Percentiles rank a stretch among this genome's conserved stretches.
Evolutionary conservation across 1,140 invertebrate species (phyloP).

Genomic region (Monomorium pharaonis): DNA sequence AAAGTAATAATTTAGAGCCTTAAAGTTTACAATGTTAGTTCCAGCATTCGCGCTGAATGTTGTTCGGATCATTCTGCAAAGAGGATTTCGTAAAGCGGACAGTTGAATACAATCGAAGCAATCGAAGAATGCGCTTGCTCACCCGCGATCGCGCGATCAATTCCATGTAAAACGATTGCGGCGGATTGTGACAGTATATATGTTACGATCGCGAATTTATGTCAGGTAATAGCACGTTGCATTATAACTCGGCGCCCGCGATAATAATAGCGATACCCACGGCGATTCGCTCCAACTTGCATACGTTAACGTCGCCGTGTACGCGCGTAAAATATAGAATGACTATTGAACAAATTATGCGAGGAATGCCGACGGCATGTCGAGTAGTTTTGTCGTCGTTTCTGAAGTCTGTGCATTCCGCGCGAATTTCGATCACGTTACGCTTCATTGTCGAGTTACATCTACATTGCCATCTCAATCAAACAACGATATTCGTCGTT

Average conservation of each 20-base stretch:
- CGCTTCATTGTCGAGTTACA: background rate
- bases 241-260: conserved; percentile 37
- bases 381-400: conserved; percentile 24
- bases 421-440: conserved; percentile 10
- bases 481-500: background rate
- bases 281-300: conserved; percentile 13
- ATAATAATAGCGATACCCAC: conserved; percentile 55
- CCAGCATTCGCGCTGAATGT: background rate
- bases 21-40: background rate
- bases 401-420: conserved; percentile 41
- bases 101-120: conserved; percentile 26
- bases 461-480: background rate
- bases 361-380: conserved; percentile 33
- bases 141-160: conserved; percentile 32
- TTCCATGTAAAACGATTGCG: conserved; percentile 43
- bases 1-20: background rate
- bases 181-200: conserved; percentile 21
- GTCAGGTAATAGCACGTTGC: conserved; percentile 52
- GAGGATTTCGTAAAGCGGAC: conserved; percentile 29
- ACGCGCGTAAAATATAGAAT: conserved; percentile 49
- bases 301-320: conserved; percentile 37
- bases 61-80: background rate
- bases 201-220: conserved; percentile 47
- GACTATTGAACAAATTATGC: conserved; percentile 52
- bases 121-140: conserved; percentile 53